A percentile compares a stretch with the other conserved stretches of the same genome.
phyloP scores from a whole-genome alignment of 2,113 vertebrate genomes.

The Cochlearius cochlearius region DNA sequence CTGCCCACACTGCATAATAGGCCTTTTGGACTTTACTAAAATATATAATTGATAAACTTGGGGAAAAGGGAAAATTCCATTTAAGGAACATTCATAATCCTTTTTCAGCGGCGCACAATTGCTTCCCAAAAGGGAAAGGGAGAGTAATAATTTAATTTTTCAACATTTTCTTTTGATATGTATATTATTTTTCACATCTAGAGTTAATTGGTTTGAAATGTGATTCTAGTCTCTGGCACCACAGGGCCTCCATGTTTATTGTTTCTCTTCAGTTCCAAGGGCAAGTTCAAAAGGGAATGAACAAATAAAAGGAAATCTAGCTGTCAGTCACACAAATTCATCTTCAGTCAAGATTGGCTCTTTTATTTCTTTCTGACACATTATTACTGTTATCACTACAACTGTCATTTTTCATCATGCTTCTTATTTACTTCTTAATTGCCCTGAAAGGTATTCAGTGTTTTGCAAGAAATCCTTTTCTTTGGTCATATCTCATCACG shows the following conservation, averaged over 20 bases:
- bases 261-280: not conserved
- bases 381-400: not conserved
- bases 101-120: not conserved
- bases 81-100: not conserved
- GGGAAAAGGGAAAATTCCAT: not conserved
- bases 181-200: not conserved
- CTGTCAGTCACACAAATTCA: not conserved
- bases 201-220: not conserved
- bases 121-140: not conserved
- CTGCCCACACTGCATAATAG: not conserved
- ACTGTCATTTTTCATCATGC: not conserved
- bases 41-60: not conserved
- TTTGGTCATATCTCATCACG: not conserved
- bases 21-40: not conserved
- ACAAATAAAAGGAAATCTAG: not conserved
- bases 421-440: constrained; percentile 23
- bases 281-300: not conserved
- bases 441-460: not conserved
- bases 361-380: constrained; percentile 8
- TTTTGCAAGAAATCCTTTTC: not conserved
- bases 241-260: not conserved
- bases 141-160: not conserved
- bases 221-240: not conserved
- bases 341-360: not conserved
- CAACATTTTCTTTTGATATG: not conserved